Conservation (phyloP, 64 coral and sea anemone species). For the Stichodactyla helianthus region DNA sequence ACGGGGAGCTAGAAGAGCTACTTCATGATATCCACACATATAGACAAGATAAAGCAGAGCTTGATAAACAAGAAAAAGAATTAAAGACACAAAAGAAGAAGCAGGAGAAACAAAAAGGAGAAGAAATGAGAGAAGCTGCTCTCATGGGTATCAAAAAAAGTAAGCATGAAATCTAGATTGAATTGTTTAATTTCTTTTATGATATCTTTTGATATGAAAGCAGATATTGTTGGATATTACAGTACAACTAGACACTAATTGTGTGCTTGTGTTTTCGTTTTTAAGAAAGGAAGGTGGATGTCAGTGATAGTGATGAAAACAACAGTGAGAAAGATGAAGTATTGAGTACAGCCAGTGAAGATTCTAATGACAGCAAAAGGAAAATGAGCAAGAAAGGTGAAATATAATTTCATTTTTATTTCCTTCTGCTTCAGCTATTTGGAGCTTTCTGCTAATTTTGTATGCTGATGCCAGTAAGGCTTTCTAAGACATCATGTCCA, state of each 20-base stretch:
- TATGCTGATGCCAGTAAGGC: neutral
- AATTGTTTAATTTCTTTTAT: slow-evolving; percentile 13
- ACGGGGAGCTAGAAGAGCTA: no score
- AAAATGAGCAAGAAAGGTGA: slow-evolving; percentile 14
- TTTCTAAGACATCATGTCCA: slow-evolving; percentile 7
- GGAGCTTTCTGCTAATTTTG: slow-evolving; percentile 9
- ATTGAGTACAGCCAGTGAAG: slow-evolving; percentile 16
- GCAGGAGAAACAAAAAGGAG: slow-evolving; percentile 16
- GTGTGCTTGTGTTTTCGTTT: slow-evolving; percentile 12
- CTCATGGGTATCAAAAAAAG: slow-evolving; percentile 12
- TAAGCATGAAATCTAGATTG: slow-evolving; percentile 17
- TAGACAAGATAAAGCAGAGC: no score
- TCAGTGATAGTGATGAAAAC: slow-evolving; percentile 19
- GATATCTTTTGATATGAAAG: slow-evolving; percentile 16
- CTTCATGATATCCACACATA: no score
- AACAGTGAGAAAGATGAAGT: slow-evolving; percentile 11
- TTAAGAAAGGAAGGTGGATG: slow-evolving; percentile 17
- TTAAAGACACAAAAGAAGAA: neutral
- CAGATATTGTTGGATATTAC: slow-evolving; percentile 10
- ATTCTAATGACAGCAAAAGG: slow-evolving; percentile 11
- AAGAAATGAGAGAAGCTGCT: slow-evolving; percentile 19
- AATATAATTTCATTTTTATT: slow-evolving; percentile 17
- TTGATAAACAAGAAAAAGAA: no score
- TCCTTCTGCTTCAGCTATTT: slow-evolving; percentile 15
- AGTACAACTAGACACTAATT: slow-evolving; percentile 5